phyloP scores from a whole-genome alignment of 2,113 vertebrate species.

The Calonectris borealis region DNA sequence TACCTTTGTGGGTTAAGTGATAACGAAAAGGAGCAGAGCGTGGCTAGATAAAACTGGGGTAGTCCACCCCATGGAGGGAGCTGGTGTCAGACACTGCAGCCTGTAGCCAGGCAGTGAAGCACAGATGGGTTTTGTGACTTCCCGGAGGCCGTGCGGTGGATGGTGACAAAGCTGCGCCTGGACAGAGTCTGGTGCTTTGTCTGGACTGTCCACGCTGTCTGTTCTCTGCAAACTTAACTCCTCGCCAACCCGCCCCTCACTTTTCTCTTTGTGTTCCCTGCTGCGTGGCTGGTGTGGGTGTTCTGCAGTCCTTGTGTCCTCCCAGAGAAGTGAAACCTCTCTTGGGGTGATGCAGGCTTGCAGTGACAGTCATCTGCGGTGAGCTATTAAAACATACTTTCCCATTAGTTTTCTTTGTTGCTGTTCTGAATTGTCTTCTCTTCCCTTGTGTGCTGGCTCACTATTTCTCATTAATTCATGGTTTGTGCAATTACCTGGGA shows the following conservation, averaged over 20 bases:
- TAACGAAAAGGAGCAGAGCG: not conserved
- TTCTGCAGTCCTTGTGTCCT: not conserved
- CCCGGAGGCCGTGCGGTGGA: accelerated
- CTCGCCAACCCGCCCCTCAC: not conserved
- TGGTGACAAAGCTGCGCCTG: not conserved
- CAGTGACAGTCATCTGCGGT: not conserved
- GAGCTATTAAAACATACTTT: not conserved
- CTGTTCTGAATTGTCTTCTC: not conserved
- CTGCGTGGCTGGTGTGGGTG: not conserved
- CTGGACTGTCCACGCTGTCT: not conserved
- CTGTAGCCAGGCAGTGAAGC: not conserved
- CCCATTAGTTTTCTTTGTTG: not conserved
- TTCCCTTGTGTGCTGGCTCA: conserved; percentile 24
- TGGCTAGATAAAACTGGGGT: not conserved
- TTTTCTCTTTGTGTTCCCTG: not conserved
- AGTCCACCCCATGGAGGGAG: not conserved
- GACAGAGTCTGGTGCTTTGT: not conserved
- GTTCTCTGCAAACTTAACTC: not conserved
- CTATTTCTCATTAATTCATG: conserved; percentile 44
- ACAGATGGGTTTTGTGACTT: not conserved
- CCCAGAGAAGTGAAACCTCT: not conserved
- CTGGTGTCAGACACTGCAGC: not conserved
- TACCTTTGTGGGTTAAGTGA: not conserved
- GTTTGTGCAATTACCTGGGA: conserved; percentile 38
- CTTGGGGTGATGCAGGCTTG: not conserved